A percentile compares a stretch with the other conserved stretches of the same genome.
phyloP scores from a whole-genome alignment of 2,113 vertebrate genomes.

The Crotalus tigris region DNA sequence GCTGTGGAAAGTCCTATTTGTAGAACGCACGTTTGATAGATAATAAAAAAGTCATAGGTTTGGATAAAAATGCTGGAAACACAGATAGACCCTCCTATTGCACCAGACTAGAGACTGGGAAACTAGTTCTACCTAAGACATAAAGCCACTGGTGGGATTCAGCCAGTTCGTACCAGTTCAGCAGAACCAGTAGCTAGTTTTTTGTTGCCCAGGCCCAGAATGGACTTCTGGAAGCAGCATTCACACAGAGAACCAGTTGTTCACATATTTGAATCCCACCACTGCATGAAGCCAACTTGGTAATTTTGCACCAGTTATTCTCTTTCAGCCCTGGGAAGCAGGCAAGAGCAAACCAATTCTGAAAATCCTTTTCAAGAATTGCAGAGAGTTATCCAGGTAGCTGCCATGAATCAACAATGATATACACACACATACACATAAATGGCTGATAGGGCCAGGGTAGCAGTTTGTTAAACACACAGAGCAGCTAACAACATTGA shows the following conservation, averaged over 20 bases:
- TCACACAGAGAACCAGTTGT: too few relatives aligned
- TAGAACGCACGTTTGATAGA: neutral
- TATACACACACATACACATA: neutral
- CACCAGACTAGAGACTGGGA: neutral
- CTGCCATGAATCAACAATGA: neutral
- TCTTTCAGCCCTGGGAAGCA: neutral
- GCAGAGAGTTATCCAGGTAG: neutral
- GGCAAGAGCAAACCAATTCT: neutral
- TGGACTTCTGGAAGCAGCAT: too few relatives aligned
- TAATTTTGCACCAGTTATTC: neutral
- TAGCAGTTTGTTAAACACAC: neutral
- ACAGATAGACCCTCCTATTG: neutral
- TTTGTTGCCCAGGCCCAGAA: too few relatives aligned
- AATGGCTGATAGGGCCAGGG: neutral
- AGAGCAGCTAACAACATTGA: neutral
- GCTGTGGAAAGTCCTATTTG: neutral
- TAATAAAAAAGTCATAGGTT: neutral
- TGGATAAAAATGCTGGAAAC: neutral
- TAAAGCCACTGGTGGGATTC: neutral
- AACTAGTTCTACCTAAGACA: neutral
- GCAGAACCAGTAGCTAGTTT: too few relatives aligned
- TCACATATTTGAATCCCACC: too few relatives aligned
- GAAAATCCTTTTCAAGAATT: neutral
- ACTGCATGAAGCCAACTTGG: neutral
- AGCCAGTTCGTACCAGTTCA: too few relatives aligned